Evolutionary conservation across 92 coral and sea anemone species (phyloP), one percentile per base, ranked within the genome.

Genomic region (Heteractis magnifica): DNA sequence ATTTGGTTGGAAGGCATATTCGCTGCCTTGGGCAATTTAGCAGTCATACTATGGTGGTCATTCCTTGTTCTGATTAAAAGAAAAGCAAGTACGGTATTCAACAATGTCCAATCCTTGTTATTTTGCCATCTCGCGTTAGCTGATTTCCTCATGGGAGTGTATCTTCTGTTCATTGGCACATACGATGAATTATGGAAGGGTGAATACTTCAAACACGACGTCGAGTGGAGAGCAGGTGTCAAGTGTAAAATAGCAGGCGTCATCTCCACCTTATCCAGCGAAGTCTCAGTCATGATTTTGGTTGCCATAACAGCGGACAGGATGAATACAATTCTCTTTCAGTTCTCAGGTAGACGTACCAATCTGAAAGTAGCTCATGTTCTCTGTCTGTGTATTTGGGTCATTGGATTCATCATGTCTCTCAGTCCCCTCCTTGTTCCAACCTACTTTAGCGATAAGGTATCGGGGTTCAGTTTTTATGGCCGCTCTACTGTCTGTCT

Each of bases 401-500:
- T n/a, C n/a, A n/a, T n/a, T n/a, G n/a, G n/a, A n/a, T n/a, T n/a
- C n/a, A n/a, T n/a, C 68, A 76, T 83, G 53, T 75, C 93, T 5
- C 23, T 87, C 76, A 49, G 78, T 7, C 93, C 93, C 19, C 78
- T 88, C 73, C 51, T 86, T 49, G 86, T 19, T 4, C 79, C 79
- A 44, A 72, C 75, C 5, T 90, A n/a, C n/a, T n/a, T n/a, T n/a
- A n/a, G n/a, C n/a, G n/a, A n/a, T n/a, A n/a, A n/a, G n/a, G n/a
- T n/a, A n/a, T n/a, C n/a, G n/a, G n/a, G n/a, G n/a, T n/a, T n/a
- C n/a, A n/a, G n/a, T n/a, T n/a, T n/a, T n/a, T n/a, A n/a, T n/a
- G n/a, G n/a, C n/a, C n/a, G 87, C 70, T 91, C 94, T 53, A 83
- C 94, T 48, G 94, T 91, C 20, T 91, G 94, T 48, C 81, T 88